A percentile compares a stretch with the other conserved stretches of the same genome.
Evolutionary conservation across 2,113 vertebrate genomes (phyloP).

Genomic region (Tapirus terrestris): DNA sequence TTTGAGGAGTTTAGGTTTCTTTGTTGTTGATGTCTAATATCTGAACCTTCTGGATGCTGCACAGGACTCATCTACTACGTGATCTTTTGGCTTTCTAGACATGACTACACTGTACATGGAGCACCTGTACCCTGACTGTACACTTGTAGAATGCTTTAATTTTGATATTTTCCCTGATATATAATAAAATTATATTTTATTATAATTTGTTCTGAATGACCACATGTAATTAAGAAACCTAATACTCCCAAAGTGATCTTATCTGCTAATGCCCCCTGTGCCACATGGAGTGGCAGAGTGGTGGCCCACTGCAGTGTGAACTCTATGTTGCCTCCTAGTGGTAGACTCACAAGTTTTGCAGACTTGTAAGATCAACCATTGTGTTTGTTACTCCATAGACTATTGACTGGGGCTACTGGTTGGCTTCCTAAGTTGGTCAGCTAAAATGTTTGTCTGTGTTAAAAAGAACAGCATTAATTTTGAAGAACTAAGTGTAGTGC

Average conservation of each 20-base stretch:
- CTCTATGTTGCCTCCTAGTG: background rate
- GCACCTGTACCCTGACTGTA: background rate
- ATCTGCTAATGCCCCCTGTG: background rate
- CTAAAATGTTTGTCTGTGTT: background rate
- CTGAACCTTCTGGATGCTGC: background rate
- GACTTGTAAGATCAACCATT: background rate
- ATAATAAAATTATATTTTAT: background rate
- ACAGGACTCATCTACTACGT: background rate
- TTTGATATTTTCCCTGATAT: background rate
- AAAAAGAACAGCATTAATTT: background rate
- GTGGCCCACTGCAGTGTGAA: background rate
- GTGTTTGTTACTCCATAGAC: background rate
- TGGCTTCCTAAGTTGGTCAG: background rate
- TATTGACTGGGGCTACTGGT: background rate
- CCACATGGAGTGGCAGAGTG: background rate
- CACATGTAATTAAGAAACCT: background rate
- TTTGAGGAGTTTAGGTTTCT: conserved; percentile 16
- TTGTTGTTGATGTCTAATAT: conserved; percentile 8
- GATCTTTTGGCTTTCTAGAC: background rate
- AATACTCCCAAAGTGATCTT: background rate
- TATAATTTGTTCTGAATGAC: background rate
- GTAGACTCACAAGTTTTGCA: background rate
- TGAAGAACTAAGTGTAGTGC: background rate
- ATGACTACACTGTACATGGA: background rate
- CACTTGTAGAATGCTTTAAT: background rate